Conservation (phyloP, 1,140 invertebrate genomes). For the Bombus sylvicola region DNA sequence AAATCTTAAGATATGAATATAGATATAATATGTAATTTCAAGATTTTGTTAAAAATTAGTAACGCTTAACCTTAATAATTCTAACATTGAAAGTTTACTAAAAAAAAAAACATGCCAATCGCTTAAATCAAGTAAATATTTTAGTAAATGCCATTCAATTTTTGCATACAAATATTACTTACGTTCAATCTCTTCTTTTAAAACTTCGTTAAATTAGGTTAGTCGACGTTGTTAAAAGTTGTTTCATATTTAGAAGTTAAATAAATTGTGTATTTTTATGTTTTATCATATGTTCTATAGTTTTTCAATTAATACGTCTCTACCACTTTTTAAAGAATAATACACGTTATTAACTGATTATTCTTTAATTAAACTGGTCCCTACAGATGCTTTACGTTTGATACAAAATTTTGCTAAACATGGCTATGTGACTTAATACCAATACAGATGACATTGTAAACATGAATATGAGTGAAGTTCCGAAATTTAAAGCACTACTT, state of each 20-base stretch:
- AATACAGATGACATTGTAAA: slow-evolving; percentile 18
- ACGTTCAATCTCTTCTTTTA: not conserved
- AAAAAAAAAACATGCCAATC: not conserved
- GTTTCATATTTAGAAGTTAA: slow-evolving; percentile 33
- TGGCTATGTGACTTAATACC: slow-evolving; percentile 20
- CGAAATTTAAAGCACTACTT: not conserved
- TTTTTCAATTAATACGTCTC: not conserved
- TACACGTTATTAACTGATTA: not conserved
- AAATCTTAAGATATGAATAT: not conserved
- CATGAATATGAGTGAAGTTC: not conserved
- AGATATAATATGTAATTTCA: not conserved
- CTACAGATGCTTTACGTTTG: not conserved
- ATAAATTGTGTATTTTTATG: not conserved
- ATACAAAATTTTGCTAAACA: slow-evolving; percentile 34
- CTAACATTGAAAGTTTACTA: not conserved
- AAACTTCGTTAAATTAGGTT: not conserved
- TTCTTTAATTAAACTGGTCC: slow-evolving; percentile 16
- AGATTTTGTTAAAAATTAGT: not conserved
- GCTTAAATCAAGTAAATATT: slow-evolving; percentile 4
- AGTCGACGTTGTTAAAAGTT: not conserved
- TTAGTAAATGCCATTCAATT: slow-evolving; percentile 30
- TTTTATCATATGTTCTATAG: not conserved
- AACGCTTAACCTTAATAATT: not conserved
- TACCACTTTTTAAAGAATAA: not conserved
- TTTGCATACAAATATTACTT: not conserved